Percentiles rank a stretch among this genome's conserved stretches.
phyloP scores from a whole-genome alignment of 1,140 invertebrate species.

The Telenomus remus region DNA sequence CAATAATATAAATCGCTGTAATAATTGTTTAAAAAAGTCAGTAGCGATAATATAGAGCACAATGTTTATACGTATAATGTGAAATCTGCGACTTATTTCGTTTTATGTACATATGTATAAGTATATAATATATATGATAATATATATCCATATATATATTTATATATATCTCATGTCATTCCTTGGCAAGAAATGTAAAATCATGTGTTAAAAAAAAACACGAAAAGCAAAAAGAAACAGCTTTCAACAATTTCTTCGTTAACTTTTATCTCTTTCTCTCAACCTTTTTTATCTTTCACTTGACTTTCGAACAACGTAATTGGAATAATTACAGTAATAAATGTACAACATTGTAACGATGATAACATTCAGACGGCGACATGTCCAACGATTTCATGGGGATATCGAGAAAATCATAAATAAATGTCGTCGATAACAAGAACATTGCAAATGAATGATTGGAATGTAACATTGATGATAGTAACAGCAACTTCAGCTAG shows the following conservation, averaged over 20 bases:
- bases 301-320: constrained; percentile 4
- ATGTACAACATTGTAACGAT: constrained; percentile 40
- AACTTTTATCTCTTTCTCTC: neutral
- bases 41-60: constrained; percentile 57
- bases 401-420: constrained; percentile 38
- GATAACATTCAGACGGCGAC: constrained; percentile 33
- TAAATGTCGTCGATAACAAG: constrained; percentile 51
- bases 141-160: constrained; percentile 44
- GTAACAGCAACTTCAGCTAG: constrained; percentile 50
- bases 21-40: constrained; percentile 60
- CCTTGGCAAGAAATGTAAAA: constrained; percentile 49
- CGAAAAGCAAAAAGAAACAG: constrained; percentile 31
- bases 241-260: constrained; percentile 28
- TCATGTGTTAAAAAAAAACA: constrained; percentile 24
- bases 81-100: constrained; percentile 55
- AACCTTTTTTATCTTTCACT: neutral
- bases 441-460: constrained; percentile 50
- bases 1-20: constrained; percentile 57
- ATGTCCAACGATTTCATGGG: constrained; percentile 44
- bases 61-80: constrained; percentile 58
- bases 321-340: constrained; percentile 30
- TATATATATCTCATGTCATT: constrained; percentile 52
- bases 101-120: constrained; percentile 63
- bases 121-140: constrained; percentile 53
- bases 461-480: constrained; percentile 53